Evolutionary conservation across 2,888 invertebrate species (phyloP), one percentile per base, ranked within the genome.

Genomic region (Scaptomyza tumidula): DNA sequence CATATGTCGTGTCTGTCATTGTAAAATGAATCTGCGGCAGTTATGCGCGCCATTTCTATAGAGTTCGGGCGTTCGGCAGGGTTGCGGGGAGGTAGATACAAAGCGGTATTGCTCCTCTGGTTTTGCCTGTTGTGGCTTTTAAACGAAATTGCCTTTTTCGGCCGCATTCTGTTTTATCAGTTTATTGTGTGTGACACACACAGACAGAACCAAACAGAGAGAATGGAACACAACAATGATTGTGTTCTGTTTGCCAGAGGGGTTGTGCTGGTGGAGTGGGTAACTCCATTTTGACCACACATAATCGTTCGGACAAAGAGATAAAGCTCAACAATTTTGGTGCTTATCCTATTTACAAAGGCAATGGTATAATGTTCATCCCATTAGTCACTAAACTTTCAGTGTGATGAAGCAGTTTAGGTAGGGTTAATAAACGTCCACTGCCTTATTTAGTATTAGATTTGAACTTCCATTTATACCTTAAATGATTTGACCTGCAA

Each of bases 81-180:
- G 2, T 3, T 33, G 33, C 43, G n/a, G 44, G 14, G 9, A 29
- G 39, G 39, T 41, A 16, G 39, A 9, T 41, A 41, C 41, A 39
- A 39, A 29, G 29, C 19, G 27, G 52, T 16, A n/a, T 52, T 52
- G 60, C 35, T 62, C 29, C 69, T 67, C 68, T 70, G 84, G 84
- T 68, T 80, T 65, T 78, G 80, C 77, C 78, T 83, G 86, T 70
- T 85, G 88, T 71, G 83, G 85, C 86, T 86, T 87, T 85, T 73
- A 73, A 74, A 72, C 66, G 73, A 88, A 85, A 85, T 85, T 83
- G 86, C 75, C 73, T 87, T 86, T 87, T 77, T 71, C 46, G 57
- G 46, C 1, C 13, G 4, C 56, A 65, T 57, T 33, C 62, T 29
- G 19, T 16, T 39, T 64, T 31, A 49, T 48, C 50, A 45, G 33